Percentiles rank a stretch among this genome's conserved stretches.
Evolutionary conservation across 2,888 invertebrate genomes (phyloP).

Genomic region (Polymixis lichenea): DNA sequence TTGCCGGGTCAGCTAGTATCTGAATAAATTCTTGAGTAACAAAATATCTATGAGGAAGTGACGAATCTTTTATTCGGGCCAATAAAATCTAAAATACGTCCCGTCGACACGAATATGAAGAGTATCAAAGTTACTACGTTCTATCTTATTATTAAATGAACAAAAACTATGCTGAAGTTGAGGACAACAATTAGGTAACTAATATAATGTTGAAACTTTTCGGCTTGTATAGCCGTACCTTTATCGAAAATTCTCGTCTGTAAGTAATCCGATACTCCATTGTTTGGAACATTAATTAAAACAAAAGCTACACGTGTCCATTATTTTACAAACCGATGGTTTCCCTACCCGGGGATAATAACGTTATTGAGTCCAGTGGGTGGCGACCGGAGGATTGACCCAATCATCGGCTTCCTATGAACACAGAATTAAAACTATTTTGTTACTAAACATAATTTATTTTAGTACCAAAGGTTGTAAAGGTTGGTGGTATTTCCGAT

Average conservation of each 20-base stretch:
- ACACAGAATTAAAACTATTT: constrained; percentile 45
- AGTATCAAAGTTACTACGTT: neutral
- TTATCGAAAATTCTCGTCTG: neutral
- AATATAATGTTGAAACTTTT: neutral
- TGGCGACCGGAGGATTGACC: constrained; percentile 46
- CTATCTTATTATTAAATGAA: neutral
- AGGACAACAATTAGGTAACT: neutral
- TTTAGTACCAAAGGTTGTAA: neutral
- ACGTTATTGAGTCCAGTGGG: constrained; percentile 59
- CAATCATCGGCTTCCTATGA: constrained; percentile 45
- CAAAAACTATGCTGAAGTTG: neutral
- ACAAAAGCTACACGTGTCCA: constrained; percentile 10
- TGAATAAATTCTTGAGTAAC: neutral
- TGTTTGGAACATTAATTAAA: neutral
- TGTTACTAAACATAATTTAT: constrained; percentile 18
- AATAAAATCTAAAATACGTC: too few species aligned
- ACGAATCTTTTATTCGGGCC: too few species aligned
- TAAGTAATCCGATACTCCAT: constrained; percentile 1
- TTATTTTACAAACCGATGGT: constrained; percentile 12
- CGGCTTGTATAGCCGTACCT: neutral
- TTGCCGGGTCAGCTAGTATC: too few species aligned
- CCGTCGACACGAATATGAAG: neutral
- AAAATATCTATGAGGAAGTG: neutral
- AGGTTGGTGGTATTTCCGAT: neutral
- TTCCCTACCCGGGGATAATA: constrained; percentile 57